These are phyloP conservation scores for Tetropium fuscum DNA, from an alignment of 2,888 invertebrate species.

Conservation along the genomic window DNA sequence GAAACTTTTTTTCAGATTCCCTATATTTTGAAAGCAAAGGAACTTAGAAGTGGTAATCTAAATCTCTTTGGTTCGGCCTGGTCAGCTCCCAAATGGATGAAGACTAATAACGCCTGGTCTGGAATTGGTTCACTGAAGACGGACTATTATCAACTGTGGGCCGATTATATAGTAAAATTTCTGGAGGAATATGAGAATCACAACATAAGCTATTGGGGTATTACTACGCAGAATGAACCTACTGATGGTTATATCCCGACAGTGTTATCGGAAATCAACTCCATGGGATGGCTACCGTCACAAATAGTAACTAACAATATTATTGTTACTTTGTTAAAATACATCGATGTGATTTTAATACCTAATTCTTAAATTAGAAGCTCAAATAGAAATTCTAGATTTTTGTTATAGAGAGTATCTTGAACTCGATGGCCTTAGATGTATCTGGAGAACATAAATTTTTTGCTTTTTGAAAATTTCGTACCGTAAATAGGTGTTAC, in stretches of 20 bases:
- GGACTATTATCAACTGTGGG: constrained; percentile 79
- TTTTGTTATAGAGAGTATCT: no score
- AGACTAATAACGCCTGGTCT: constrained; percentile 59
- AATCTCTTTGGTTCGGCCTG: constrained; percentile 68
- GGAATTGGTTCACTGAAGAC: constrained; percentile 50
- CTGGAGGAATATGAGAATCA: constrained; percentile 78
- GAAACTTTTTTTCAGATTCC: constrained; percentile 53
- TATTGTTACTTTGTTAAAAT: no score
- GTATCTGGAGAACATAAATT: no score
- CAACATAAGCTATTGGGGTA: constrained; percentile 81
- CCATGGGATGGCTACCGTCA: constrained; percentile 39
- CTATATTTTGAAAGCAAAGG: constrained; percentile 44
- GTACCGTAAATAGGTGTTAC: no score
- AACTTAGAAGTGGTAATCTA: constrained; percentile 41
- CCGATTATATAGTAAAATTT: constrained; percentile 85
- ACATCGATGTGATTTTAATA: no score
- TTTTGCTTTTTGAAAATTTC: no score
- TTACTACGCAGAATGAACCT: constrained; percentile 92
- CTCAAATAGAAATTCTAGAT: no score
- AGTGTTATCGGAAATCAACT: constrained; percentile 27
- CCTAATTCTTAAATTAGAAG: no score
- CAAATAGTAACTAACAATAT: constrained; percentile 37
- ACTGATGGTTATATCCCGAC: constrained; percentile 62
- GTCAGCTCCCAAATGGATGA: constrained; percentile 69
- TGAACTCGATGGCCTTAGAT: no score